Conservation (phyloP, 2,797 vertebrate species). For the Vespertilio murinus region DNA sequence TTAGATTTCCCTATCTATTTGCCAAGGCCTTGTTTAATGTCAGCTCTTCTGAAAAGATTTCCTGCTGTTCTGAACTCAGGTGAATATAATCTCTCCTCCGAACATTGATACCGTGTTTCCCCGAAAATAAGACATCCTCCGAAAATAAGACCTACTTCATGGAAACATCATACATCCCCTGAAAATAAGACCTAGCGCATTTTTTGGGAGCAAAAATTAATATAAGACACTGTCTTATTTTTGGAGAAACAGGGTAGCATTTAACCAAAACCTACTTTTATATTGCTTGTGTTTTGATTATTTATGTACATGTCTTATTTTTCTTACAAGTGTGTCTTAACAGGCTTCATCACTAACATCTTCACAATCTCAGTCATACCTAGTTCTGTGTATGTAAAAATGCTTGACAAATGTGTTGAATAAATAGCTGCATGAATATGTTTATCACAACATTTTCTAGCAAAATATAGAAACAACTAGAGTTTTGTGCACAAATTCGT, state of each 20-base stretch:
- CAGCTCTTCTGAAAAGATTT: neutral
- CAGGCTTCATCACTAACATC: neutral
- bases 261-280: neutral
- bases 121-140: too few species aligned
- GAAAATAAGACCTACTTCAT: too few species aligned
- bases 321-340: neutral
- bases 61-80: neutral
- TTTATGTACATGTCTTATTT: neutral
- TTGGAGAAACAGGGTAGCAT: too few species aligned
- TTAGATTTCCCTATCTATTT: neutral
- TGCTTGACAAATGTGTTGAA: neutral
- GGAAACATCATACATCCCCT: too few species aligned
- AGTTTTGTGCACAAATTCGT: too few species aligned
- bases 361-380: neutral
- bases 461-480: constrained; percentile 52
- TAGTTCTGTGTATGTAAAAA: neutral
- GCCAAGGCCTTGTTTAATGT: neutral
- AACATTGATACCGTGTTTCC: too few species aligned
- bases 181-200: too few species aligned
- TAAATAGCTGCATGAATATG: neutral
- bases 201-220: too few species aligned
- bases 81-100: neutral
- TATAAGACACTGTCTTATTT: too few species aligned
- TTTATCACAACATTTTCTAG: constrained; percentile 64
- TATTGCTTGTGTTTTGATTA: neutral